phyloP scores from a whole-genome alignment of 2,888 invertebrate genomes.

The Ashinkailepas kermadecensis region DNA sequence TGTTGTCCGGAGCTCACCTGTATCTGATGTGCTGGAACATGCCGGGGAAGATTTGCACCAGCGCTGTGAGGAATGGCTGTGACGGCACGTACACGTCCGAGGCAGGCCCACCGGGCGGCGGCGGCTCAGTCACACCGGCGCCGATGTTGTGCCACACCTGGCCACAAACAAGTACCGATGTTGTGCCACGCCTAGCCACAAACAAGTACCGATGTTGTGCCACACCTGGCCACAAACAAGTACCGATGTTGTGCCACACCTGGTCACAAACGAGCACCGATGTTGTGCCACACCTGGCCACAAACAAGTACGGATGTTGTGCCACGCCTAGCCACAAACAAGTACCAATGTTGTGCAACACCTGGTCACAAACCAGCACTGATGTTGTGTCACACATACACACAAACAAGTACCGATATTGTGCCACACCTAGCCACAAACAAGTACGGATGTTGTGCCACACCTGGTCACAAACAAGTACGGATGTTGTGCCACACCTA shows the following conservation, averaged over 20 bases:
- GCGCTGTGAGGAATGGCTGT: conserved; percentile 84
- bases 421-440: no score
- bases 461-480: no score
- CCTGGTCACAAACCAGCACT: conserved; percentile 30
- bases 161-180: no score
- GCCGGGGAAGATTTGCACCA: conserved; percentile 91
- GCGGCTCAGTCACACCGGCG: conserved; percentile 59
- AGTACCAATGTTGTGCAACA: conserved; percentile 55
- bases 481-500: no score
- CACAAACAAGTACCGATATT: no score
- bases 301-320: no score
- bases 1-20: conserved; percentile 47
- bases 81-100: conserved; percentile 65
- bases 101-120: conserved; percentile 46
- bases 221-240: conserved; percentile 39
- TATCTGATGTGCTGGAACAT: conserved; percentile 81
- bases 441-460: no score
- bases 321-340: not conserved
- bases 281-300: conserved; percentile 51
- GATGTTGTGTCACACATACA: no score
- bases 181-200: not conserved
- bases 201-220: conserved; percentile 47
- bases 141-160: conserved; percentile 54
- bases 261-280: not conserved
- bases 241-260: no score